Conservation (phyloP, 1,140 invertebrate genomes). For the Bactericera cockerelli region DNA sequence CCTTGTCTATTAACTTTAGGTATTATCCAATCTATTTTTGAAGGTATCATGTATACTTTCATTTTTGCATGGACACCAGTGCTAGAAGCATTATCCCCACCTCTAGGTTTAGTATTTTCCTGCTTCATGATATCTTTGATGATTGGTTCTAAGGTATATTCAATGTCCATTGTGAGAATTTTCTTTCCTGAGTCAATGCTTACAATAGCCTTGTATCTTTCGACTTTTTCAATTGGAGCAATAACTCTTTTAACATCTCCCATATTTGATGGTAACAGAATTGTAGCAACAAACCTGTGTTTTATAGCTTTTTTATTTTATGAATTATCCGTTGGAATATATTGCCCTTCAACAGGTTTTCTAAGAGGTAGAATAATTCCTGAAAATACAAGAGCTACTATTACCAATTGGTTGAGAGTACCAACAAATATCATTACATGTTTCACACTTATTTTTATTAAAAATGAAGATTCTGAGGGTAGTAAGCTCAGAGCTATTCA, state of each 20-base stretch:
- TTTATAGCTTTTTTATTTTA: constrained; percentile 44
- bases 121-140: constrained; percentile 51
- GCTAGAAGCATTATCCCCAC: constrained; percentile 30
- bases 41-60: constrained; percentile 57
- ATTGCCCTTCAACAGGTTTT: constrained; percentile 42
- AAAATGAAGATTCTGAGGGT: constrained; percentile 5
- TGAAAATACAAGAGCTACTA: constrained; percentile 40
- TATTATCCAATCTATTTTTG: constrained; percentile 48
- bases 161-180: constrained; percentile 30
- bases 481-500: background rate
- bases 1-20: constrained; percentile 39
- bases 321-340: constrained; percentile 42
- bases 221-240: constrained; percentile 23
- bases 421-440: constrained; percentile 42
- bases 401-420: constrained; percentile 41
- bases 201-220: constrained; percentile 25
- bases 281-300: constrained; percentile 31
- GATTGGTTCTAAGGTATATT: constrained; percentile 48
- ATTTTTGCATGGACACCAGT: constrained; percentile 58
- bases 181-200: constrained; percentile 28
- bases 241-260: constrained; percentile 16
- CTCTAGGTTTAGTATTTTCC: constrained; percentile 39
- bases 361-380: constrained; percentile 46
- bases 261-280: constrained; percentile 13
- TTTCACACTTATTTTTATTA: constrained; percentile 17